Percentiles rank a stretch among this genome's conserved stretches.
Conservation (phyloP, 2,797 vertebrate genomes). For the Sebastes ruberrimus region DNA sequence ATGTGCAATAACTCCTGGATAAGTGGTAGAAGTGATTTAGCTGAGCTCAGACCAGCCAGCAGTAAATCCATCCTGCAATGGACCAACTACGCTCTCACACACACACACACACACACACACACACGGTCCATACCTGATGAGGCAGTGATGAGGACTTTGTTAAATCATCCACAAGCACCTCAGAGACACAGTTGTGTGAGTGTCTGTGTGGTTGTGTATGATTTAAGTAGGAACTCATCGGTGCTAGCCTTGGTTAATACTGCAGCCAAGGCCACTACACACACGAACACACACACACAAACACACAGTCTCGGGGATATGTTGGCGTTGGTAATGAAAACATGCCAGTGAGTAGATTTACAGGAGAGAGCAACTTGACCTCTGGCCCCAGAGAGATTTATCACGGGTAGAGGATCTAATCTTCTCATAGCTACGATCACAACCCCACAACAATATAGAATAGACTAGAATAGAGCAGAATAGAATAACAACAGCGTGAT, state of each 20-base stretch:
- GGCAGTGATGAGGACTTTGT: conserved; percentile 74
- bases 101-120: conserved; percentile 25
- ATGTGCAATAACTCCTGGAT: conserved; percentile 69
- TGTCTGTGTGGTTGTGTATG: conserved; percentile 45
- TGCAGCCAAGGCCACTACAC: conserved; percentile 64
- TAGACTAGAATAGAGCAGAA: background rate
- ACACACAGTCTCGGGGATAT: conserved; percentile 51
- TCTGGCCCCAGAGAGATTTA: conserved; percentile 66
- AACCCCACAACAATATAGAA: conserved; percentile 2
- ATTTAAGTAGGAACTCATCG: conserved; percentile 68
- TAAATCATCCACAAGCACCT: conserved; percentile 79
- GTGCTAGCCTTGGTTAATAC: conserved; percentile 62
- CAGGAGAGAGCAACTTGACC: conserved; percentile 77
- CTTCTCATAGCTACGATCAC: conserved; percentile 53
- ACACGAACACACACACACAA: conserved; percentile 19
- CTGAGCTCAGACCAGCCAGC: conserved; percentile 58
- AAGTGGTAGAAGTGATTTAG: conserved; percentile 76
- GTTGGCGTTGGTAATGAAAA: conserved; percentile 77
- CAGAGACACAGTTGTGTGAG: conserved; percentile 31
- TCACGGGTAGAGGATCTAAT: conserved; percentile 68
- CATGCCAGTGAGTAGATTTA: conserved; percentile 81
- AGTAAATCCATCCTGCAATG: conserved; percentile 70
- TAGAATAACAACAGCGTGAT: background rate
- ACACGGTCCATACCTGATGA: conserved; percentile 68
- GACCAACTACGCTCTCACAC: conserved; percentile 35